These are phyloP conservation scores for Equus przewalskii DNA, from an alignment of 2,113 vertebrate species.

Conservation along the genomic window DNA sequence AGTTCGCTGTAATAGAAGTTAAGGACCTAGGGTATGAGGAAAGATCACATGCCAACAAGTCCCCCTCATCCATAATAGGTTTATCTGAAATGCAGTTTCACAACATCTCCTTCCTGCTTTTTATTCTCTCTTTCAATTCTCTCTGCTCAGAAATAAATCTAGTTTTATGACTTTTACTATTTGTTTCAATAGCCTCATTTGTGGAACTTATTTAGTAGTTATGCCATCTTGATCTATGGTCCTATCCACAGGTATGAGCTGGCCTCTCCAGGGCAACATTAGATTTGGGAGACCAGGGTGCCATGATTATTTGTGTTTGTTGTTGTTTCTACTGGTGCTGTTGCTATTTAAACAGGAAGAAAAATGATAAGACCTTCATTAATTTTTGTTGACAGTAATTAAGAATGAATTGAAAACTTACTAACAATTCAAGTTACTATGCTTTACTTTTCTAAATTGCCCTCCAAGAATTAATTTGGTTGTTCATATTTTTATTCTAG, in stretches of 20 bases:
- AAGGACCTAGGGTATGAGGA: slow-evolving; percentile 35
- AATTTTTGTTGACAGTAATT: not conserved
- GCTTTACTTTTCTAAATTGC: slow-evolving; percentile 23
- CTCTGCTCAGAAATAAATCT: slow-evolving; percentile 59
- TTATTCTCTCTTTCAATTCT: slow-evolving; percentile 72
- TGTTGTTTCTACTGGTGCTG: not conserved
- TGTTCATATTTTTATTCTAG: not conserved
- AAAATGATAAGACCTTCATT: not conserved
- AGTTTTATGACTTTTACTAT: slow-evolving; percentile 80
- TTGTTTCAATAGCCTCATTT: slow-evolving; percentile 81
- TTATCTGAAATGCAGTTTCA: slow-evolving; percentile 81
- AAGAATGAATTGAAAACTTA: slow-evolving; percentile 27
- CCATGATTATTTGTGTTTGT: slow-evolving; percentile 22
- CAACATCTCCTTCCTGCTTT: slow-evolving; percentile 64
- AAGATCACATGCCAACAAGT: slow-evolving; percentile 46
- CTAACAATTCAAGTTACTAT: slow-evolving; percentile 29
- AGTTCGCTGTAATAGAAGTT: slow-evolving; percentile 72
- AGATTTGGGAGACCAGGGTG: not conserved
- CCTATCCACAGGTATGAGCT: slow-evolving; percentile 61
- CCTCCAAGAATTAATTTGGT: slow-evolving; percentile 33
- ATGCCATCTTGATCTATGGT: slow-evolving; percentile 72
- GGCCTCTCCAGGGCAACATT: not conserved
- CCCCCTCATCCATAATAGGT: slow-evolving; percentile 64
- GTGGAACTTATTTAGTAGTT: slow-evolving; percentile 77
- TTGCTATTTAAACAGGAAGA: slow-evolving; percentile 13